Evolutionary conservation across 1,140 invertebrate species (phyloP).

Genomic region (Drosophila azteca): DNA sequence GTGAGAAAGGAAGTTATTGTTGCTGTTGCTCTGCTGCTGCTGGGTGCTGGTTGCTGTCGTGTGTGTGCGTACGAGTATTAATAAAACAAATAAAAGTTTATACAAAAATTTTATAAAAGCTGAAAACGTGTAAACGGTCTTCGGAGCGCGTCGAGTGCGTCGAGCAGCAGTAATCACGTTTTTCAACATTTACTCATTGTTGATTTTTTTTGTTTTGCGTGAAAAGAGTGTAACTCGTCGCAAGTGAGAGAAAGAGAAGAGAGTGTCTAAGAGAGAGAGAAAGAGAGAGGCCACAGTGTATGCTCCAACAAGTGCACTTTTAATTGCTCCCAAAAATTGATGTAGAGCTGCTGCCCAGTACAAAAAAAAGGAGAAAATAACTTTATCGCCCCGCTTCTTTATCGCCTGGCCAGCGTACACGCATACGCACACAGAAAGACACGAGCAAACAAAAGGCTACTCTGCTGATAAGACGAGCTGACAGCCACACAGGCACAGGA

Average conservation of each 20-base stretch:
- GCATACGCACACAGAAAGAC: constrained; percentile 19
- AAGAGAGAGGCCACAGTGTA: constrained; percentile 15
- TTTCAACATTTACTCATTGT: constrained; percentile 47
- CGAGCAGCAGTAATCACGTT: constrained; percentile 59
- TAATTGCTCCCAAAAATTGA: constrained; percentile 48
- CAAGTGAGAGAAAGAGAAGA: constrained; percentile 26
- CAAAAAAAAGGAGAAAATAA: constrained; percentile 26
- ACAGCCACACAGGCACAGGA: too few relatives aligned
- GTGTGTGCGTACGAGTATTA: constrained; percentile 40
- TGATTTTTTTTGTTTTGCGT: constrained; percentile 29
- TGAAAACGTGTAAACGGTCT: constrained; percentile 61
- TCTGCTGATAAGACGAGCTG: constrained; percentile 56
- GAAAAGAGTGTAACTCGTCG: neutral
- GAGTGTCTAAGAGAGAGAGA: neutral
- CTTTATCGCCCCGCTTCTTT: constrained; percentile 44
- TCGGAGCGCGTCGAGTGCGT: constrained; percentile 4
- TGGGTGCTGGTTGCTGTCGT: neutral
- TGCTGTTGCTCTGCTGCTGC: constrained; percentile 15
- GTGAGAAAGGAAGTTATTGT: constrained; percentile 73
- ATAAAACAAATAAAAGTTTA: constrained; percentile 68
- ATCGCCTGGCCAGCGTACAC: constrained; percentile 18
- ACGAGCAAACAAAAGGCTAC: constrained; percentile 30
- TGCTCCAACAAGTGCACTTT: constrained; percentile 58
- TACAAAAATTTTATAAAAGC: constrained; percentile 49
- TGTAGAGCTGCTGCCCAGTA: constrained; percentile 15